phyloP scores from a whole-genome alignment of 1,140 invertebrate genomes.

The Leguminivora glycinivorella region DNA sequence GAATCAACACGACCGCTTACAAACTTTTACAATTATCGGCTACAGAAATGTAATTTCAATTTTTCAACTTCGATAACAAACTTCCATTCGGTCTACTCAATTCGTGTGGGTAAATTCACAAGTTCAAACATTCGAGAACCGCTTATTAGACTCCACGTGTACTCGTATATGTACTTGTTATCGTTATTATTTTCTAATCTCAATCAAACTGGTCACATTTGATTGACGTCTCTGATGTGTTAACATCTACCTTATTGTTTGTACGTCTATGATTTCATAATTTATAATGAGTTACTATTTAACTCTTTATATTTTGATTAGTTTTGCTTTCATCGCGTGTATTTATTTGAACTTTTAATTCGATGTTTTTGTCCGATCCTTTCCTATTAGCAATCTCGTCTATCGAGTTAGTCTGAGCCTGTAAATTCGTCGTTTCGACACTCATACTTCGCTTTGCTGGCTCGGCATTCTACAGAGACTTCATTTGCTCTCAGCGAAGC shows the following conservation, averaged over 20 bases:
- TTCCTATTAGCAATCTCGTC: slow-evolving; percentile 12
- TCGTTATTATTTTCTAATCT: slow-evolving; percentile 31
- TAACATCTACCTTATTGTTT: slow-evolving; percentile 23
- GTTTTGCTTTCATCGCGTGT: slow-evolving; percentile 3
- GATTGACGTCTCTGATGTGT: slow-evolving; percentile 26
- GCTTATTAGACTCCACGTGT: slow-evolving; percentile 13
- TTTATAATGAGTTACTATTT: slow-evolving; percentile 20
- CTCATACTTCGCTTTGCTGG: slow-evolving; percentile 1
- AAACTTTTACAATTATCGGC: slow-evolving; percentile 18
- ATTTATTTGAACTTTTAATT: slow-evolving; percentile 15
- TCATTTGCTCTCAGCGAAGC: slow-evolving; percentile 35
- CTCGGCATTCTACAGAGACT: slow-evolving; percentile 32
- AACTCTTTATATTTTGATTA: slow-evolving; percentile 15
- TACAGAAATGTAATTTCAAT: slow-evolving; percentile 17
- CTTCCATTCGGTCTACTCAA: background rate
- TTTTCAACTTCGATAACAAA: slow-evolving; percentile 9
- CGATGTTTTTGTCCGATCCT: slow-evolving; percentile 11
- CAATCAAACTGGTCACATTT: slow-evolving; percentile 24
- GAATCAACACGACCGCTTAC: background rate
- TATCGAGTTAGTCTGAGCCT: slow-evolving; percentile 3
- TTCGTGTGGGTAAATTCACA: background rate
- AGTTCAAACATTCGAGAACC: background rate
- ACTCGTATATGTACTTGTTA: background rate
- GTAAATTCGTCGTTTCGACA: background rate
- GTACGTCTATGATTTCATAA: slow-evolving; percentile 13